Evolutionary conservation across 1,140 invertebrate species (phyloP).

Genomic region (Apis laboriosa): DNA sequence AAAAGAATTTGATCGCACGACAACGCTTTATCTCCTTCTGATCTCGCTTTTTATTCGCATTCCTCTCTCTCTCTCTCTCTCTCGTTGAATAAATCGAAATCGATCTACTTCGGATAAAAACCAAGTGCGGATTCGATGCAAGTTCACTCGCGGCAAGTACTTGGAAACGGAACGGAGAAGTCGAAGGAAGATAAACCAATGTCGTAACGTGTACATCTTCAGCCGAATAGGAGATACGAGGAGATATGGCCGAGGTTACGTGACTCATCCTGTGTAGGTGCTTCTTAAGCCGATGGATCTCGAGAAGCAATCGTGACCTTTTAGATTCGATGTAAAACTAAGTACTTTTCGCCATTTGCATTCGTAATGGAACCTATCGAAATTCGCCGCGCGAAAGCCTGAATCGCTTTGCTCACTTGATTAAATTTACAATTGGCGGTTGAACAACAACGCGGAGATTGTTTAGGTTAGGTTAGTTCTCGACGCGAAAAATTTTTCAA

Average conservation of each 20-base stretch:
- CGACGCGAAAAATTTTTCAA: no score
- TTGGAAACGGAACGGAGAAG: not conserved
- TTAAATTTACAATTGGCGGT: no score
- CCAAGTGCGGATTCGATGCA: not conserved
- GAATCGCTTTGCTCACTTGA: no score
- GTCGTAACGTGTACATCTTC: conserved; percentile 20
- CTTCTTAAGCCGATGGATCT: not conserved
- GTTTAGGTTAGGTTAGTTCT: no score
- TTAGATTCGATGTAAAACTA: not conserved
- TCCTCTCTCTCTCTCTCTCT: no score
- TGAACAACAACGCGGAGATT: no score
- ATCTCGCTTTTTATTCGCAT: not conserved
- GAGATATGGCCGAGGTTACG: not conserved
- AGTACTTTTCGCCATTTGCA: not conserved
- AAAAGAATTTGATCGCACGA: not conserved
- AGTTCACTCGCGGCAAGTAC: not conserved
- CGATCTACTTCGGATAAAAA: not conserved
- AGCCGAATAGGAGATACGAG: conserved; percentile 13
- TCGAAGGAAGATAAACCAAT: conserved; percentile 2
- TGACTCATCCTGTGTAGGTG: conserved; percentile 11
- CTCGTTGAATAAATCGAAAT: not conserved
- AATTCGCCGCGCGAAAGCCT: not conserved
- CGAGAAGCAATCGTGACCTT: not conserved
- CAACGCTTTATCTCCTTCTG: not conserved
- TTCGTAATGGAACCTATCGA: not conserved